Evolutionary conservation across 2,797 vertebrate genomes (phyloP).

Genomic region (Amblyopsis hoosieri): DNA sequence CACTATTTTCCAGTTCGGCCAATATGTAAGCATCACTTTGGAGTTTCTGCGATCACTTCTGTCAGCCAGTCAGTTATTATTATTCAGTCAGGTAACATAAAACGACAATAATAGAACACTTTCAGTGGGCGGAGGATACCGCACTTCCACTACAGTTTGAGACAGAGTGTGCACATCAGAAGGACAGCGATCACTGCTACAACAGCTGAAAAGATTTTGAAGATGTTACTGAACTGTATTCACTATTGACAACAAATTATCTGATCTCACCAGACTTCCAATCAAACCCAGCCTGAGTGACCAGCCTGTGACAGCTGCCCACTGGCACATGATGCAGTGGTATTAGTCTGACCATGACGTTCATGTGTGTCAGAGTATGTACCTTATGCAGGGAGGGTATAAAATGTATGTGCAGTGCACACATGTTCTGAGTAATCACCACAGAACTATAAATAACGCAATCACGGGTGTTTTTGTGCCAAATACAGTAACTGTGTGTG

Average conservation of each 20-base stretch:
- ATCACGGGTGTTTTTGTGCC: conserved; percentile 11
- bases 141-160: conserved; percentile 6
- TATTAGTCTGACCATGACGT: conserved; percentile 45
- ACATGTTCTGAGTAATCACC: not conserved
- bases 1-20: no score
- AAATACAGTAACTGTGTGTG: conserved; percentile 6
- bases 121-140: not conserved
- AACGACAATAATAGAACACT: not conserved
- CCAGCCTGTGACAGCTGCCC: conserved; percentile 51
- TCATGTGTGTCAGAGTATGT: conserved; percentile 12
- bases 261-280: conserved; percentile 43
- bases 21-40: no score
- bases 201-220: conserved; percentile 38
- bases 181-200: conserved; percentile 38
- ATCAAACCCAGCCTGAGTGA: conserved; percentile 56
- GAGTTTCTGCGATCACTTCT: no score
- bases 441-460: not conserved
- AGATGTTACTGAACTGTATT: conserved; percentile 36
- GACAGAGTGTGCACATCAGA: conserved; percentile 4
- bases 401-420: conserved; percentile 3
- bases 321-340: conserved; percentile 49
- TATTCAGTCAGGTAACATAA: no score
- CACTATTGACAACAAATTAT: conserved; percentile 56
- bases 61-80: no score
- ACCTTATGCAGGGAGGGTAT: not conserved